Evolutionary conservation across 2,113 vertebrate genomes (phyloP), one percentile per base, ranked within the genome.

Genomic region (Formicarius rufipectus): DNA sequence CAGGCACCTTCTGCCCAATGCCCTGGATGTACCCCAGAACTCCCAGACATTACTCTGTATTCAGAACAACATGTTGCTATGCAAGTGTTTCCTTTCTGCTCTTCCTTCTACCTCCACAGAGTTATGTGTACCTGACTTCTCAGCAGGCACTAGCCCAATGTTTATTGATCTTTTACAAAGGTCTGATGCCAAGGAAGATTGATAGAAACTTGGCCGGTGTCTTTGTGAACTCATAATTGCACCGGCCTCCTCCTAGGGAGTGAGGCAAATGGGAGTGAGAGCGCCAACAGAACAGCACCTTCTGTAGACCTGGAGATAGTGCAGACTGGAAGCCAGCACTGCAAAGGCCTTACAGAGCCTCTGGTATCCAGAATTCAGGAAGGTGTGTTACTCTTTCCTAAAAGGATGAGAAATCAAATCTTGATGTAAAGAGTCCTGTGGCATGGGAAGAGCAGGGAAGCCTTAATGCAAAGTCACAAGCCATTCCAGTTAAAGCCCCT

Each of bases 151-250:
- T 72, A 33, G 67, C n/a, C 47, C 89, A 50, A 88, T 89, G 68
- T 63, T 80, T 90, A 77, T 81, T 84, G 72, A 90, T 89, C 83
- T 93, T 73, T 76, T 67, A 47, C 79, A 74, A 72, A 82, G 68
- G 42, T 82, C 68, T 88, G 79, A 69, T 90, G 80, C 82, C 80
- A 64, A 78, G 50, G 45, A 80, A 77, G 52, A 44, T 49, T 52
- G 87, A 77, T 91, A 93, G 74, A 93, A 94, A 93, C 93, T 84
- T 59, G 17, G 78, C 42, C 1, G 0, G 52, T 64, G 84, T 86
- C 73, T 90, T 78, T 80, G 50, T 73, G 91, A 67, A 44, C 78
- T 76, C 30, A 2, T 76, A 91, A 82, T 91, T 93, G 71, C 33
- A 69, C 63, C 63, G 28, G 23, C 31, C 35, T 28, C 71, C 50